phyloP scores from a whole-genome alignment of 2,113 vertebrate genomes.

The Periophthalmus modestus region DNA sequence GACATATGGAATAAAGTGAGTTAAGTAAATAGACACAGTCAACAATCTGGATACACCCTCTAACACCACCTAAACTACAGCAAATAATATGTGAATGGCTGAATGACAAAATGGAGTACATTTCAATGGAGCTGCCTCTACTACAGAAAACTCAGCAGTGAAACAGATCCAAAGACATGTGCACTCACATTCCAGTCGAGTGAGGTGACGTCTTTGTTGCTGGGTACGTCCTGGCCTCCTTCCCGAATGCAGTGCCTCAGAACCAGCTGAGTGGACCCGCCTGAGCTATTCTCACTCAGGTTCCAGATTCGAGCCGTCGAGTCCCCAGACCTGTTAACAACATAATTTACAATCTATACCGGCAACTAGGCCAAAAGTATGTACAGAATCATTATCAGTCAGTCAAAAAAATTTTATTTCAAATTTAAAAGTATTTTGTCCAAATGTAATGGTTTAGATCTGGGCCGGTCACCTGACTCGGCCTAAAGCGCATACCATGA shows the following conservation, averaged over 20 bases:
- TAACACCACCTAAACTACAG: background rate
- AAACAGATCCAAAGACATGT: constrained; percentile 3
- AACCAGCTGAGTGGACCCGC: constrained; percentile 94
- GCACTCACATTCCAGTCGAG: constrained; percentile 95
- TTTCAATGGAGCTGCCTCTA: background rate
- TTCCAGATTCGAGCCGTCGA: constrained; percentile 99
- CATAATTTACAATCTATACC: background rate
- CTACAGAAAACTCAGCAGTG: constrained; percentile 23
- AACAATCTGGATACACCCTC: no score
- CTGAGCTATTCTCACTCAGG: constrained; percentile 94
- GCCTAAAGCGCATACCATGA: no score
- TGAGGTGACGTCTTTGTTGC: constrained; percentile 99
- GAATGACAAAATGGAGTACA: background rate
- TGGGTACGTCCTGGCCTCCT: constrained; percentile 97
- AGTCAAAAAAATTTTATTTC: background rate
- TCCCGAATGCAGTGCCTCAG: constrained; percentile 98
- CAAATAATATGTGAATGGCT: background rate
- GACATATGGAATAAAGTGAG: no score
- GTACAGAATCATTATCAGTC: background rate
- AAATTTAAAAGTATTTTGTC: no score
- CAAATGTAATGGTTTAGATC: no score
- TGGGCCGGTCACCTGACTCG: no score
- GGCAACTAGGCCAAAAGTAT: background rate
- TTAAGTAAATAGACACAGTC: no score
- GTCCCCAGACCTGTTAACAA: constrained; percentile 83